Evolutionary conservation across 2,888 invertebrate genomes (phyloP), one percentile per base, ranked within the genome.

Genomic region (Zootermopsis nevadensis): DNA sequence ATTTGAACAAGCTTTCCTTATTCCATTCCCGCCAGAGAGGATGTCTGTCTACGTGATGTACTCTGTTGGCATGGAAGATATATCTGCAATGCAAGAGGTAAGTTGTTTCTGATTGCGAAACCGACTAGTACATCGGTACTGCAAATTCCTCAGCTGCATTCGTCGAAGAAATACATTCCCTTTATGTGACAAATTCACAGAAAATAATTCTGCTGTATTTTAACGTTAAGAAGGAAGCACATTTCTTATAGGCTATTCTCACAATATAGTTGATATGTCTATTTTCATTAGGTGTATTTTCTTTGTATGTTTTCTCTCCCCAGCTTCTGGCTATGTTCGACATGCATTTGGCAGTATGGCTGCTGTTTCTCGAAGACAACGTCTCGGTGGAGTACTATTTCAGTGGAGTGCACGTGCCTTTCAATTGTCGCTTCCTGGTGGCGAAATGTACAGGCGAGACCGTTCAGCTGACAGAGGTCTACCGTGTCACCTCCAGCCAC

Each of bases 371-470:
- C 8, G 74, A 74, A 15, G 74, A 74, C 4, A 12, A 8, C 12
- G 38, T 22, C 6, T 38, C 38, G 22, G 74, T 74, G 0, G 74
- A 74, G 8, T 6, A 38, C 0, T n/a, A 38, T n/a, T n/a, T 74
- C 74, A 22, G 24, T 2, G 74, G n/a, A 3, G n/a, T 74, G 2
- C 38, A 74, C n/a, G 12, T 74, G 4, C 74, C 74, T n/a, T 38
- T 74, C 74, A 74, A 74, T 38, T 74, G n/a, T 38, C 35, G 74
- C 22, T 38, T 74, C 8, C 7, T 74, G 10, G 74, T 74, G 38
- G 74, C 74, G 2, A 22, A 74, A 12, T 22, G 1, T 7, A 8
- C 10, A 3, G 74, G 31, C 15, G 74, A 35, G 10, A 4, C 19
- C 35, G 38, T 74, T 22, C n/a, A 74, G 8, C 74, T 74, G n/a